Evolutionary conservation across 2,888 invertebrate species (phyloP).

Genomic region (Ametastegia equiseti): DNA sequence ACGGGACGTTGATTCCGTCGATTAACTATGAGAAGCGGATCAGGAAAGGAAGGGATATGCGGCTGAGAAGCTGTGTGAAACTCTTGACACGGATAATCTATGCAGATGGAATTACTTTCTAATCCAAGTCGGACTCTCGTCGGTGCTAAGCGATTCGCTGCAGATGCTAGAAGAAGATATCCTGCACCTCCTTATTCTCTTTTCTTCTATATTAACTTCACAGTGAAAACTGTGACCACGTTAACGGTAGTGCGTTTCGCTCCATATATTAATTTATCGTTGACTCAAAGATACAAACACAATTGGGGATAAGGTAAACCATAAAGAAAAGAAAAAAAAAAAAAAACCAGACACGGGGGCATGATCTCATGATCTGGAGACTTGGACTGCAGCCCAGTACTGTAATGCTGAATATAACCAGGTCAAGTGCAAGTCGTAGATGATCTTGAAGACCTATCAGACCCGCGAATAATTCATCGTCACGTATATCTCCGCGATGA

Average conservation of each 20-base stretch:
- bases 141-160: background rate
- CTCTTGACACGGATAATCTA: conserved; percentile 36
- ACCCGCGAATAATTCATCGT: background rate
- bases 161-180: too few relatives aligned
- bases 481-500: too few relatives aligned
- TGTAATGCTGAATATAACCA: background rate
- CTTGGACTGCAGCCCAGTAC: background rate
- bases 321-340: background rate
- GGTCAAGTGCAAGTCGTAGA: conserved; percentile 1
- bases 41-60: conserved; percentile 64
- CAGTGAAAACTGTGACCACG: conserved; percentile 39
- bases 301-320: background rate
- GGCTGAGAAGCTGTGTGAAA: conserved; percentile 67
- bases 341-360: background rate
- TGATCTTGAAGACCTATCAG: background rate
- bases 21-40: conserved; percentile 1
- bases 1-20: background rate
- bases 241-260: conserved; percentile 50
- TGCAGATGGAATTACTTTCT: conserved; percentile 45
- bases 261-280: conserved; percentile 50
- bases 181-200: too few relatives aligned
- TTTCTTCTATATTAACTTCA: background rate
- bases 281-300: background rate
- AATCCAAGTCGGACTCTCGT: conserved; percentile 26
- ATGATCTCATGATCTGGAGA: background rate